phyloP scores from a whole-genome alignment of 1,140 invertebrate genomes.

The Drosophila rufa region DNA sequence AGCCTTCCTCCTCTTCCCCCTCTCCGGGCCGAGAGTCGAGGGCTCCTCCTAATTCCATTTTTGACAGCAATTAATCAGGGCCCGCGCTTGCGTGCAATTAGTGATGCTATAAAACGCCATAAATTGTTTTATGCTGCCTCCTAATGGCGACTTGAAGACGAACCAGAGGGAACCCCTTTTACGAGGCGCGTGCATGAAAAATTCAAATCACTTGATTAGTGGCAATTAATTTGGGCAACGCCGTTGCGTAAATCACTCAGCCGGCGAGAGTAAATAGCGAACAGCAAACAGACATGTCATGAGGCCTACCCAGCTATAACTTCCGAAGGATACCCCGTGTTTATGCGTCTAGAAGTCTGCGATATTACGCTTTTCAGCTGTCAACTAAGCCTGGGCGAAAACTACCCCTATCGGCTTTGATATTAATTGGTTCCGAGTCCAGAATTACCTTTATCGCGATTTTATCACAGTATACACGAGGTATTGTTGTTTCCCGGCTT shows the following conservation, averaged over 20 bases:
- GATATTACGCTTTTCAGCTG: constrained; percentile 1
- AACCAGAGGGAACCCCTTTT: constrained; percentile 42
- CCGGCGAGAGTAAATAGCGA: background rate
- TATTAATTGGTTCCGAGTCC: constrained; percentile 7
- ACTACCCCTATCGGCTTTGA: constrained; percentile 14
- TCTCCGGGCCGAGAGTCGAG: background rate
- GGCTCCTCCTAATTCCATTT: constrained; percentile 36
- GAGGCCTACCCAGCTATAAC: background rate
- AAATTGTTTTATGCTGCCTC: constrained; percentile 63
- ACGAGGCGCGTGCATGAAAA: constrained; percentile 66
- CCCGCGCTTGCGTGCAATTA: constrained; percentile 68
- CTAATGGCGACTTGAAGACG: constrained; percentile 28
- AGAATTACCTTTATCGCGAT: constrained; percentile 30
- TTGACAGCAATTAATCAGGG: constrained; percentile 62
- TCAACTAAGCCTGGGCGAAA: background rate
- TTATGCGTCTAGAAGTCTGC: constrained; percentile 14
- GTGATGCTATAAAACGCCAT: constrained; percentile 58
- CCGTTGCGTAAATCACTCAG: constrained; percentile 58
- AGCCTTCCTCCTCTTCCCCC: background rate
- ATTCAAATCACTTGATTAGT: constrained; percentile 79
- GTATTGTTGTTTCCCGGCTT: constrained; percentile 25
- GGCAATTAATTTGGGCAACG: constrained; percentile 68
- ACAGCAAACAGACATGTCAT: constrained; percentile 22
- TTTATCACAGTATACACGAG: constrained; percentile 32
- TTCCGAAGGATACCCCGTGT: background rate